A percentile compares a stretch with the other conserved stretches of the same genome.
phyloP scores from a whole-genome alignment of 1,140 invertebrate genomes.

The Macrobrachium rosenbergii region DNA sequence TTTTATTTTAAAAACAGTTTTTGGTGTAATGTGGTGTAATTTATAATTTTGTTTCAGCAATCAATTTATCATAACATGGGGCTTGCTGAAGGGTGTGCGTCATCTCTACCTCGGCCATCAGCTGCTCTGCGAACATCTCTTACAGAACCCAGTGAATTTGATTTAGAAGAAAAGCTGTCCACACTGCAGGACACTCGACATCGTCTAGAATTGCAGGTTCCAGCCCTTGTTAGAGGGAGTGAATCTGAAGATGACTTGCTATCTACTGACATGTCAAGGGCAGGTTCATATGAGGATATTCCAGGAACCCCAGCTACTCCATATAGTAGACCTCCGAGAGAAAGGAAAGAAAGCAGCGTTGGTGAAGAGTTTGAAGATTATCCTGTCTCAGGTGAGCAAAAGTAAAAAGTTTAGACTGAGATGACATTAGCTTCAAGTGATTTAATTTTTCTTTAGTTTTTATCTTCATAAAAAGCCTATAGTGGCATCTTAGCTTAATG shows the following conservation, averaged over 20 bases:
- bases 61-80: not conserved
- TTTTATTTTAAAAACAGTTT: too few relatives aligned
- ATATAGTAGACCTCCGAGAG: not conserved
- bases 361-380: conserved; percentile 23
- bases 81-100: not conserved
- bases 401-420: too few relatives aligned
- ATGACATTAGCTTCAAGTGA: not conserved
- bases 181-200: conserved; percentile 30
- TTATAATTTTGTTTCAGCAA: conserved; percentile 29
- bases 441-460: too few relatives aligned
- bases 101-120: conserved; percentile 23
- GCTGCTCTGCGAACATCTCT: not conserved
- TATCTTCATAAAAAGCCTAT: too few relatives aligned
- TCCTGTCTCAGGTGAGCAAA: not conserved
- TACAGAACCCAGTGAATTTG: conserved; percentile 28
- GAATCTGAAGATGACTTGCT: conserved; percentile 46
- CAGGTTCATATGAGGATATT: conserved; percentile 49
- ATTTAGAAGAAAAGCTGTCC: conserved; percentile 46
- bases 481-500: too few relatives aligned
- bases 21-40: not conserved
- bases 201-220: conserved; percentile 46
- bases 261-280: conserved; percentile 52
- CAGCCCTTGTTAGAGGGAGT: conserved; percentile 38
- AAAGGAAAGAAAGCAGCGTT: conserved; percentile 6
- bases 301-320: conserved; percentile 24